Base-by-base conservation (phyloP, 92 coral and sea anemone species). In the Diadumene lineata region DNA sequence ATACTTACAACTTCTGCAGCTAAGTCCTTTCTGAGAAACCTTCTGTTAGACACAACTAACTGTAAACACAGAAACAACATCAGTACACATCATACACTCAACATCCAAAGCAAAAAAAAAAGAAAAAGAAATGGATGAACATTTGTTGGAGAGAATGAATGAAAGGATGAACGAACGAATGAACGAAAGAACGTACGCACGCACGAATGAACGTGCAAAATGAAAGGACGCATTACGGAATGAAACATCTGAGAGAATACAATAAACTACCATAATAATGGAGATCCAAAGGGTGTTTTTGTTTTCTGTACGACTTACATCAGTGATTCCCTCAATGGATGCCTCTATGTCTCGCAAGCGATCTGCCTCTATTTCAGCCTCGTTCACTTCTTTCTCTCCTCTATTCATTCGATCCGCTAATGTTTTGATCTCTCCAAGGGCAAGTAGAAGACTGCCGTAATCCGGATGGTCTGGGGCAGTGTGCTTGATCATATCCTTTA, bases 351-450 rank as follows among this genome's bases (percentile, higher is more conserved):
- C 97, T 26, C 99, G 81, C 48, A 96, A 83, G 46, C 93, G 88
- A 51, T 92, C 99, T 7, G 99, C 99, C 43, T 96, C 99, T 60
- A 89, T 92, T 87, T 96, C 99, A 34, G 97, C 99, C 74, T 96
- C 92, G 68, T 96, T 97, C 25, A 81, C 92, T 77, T 96, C 99
- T 75, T 80, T 85, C 48, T 96, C 96, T 43, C 99, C 93, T 70
- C 87, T 85, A 80, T 96, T 96, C 99, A 96, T 96, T 69, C 99
- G 87, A 79, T 96, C 91, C 25, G 99, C 99, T 69, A 96, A 61
- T 11, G 97, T 90, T 78, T 84, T 96, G 83, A 96, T 96, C 81
- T 96, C 99, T 11, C 96, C 97, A 60, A 89, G 82, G 18, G 96
- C 99, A 16, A 87, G 88, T 38, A 86, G 92, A 46, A 96, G 74